A percentile compares a stretch with the other conserved stretches of the same genome.
These are phyloP conservation scores for Pristionchus entomophagus DNA, from an alignment of 2,888 invertebrate species.

Conservation along the genomic window DNA sequence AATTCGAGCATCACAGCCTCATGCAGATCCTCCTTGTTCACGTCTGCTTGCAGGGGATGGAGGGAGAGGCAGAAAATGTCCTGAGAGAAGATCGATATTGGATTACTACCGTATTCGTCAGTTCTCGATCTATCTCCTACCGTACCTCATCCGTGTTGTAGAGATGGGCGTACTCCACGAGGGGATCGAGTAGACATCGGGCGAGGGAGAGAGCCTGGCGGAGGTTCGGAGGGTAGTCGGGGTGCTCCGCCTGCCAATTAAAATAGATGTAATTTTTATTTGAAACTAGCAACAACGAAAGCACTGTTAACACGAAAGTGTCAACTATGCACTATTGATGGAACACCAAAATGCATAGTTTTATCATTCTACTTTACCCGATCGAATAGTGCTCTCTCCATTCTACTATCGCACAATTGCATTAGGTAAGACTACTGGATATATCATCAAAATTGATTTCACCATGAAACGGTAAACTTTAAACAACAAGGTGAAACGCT, in stretches of 20 bases:
- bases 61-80: constrained; percentile 95
- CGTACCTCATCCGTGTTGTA: constrained; percentile 89
- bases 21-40: constrained; percentile 82
- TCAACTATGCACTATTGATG: too few species aligned
- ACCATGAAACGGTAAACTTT: too few species aligned
- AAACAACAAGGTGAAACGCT: too few species aligned
- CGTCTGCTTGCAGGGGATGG: constrained; percentile 84
- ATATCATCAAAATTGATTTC: too few species aligned
- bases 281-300: too few species aligned
- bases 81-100: constrained; percentile 26
- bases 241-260: constrained; percentile 62
- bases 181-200: constrained; percentile 89
- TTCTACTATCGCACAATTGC: too few species aligned
- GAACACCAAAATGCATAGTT: too few species aligned
- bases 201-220: constrained; percentile 94
- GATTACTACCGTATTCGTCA: not conserved
- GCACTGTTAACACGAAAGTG: too few species aligned
- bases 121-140: not conserved
- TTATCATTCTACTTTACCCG: too few species aligned
- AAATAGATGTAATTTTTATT: too few species aligned
- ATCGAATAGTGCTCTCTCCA: too few species aligned
- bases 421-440: too few species aligned
- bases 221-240: constrained; percentile 84
- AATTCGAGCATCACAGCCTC: constrained; percentile 89
- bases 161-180: constrained; percentile 94